A percentile compares a stretch with the other conserved stretches of the same genome.
Conservation (phyloP, 2,888 invertebrate genomes). For the Drosophila setosimentum region DNA sequence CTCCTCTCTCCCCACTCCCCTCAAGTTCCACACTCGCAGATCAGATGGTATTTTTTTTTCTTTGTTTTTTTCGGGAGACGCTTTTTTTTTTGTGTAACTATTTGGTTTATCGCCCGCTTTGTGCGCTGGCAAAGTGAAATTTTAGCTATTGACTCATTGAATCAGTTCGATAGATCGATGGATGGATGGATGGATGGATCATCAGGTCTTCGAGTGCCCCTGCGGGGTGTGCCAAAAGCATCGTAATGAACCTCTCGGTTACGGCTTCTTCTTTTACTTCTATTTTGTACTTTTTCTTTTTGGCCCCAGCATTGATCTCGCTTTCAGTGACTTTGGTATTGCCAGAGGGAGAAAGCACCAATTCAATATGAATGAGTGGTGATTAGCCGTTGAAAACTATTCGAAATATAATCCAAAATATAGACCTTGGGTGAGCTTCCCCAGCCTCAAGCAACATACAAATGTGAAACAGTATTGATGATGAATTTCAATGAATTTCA, state of each 20-base stretch:
- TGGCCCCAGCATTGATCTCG: conserved; percentile 5
- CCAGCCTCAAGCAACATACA: not conserved
- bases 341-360: conserved; percentile 5
- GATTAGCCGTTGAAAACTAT: conserved; percentile 6
- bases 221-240: conserved; percentile 2
- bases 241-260: not conserved
- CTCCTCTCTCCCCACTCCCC: not conserved
- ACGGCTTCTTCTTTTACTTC: conserved; percentile 1
- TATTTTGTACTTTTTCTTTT: not conserved
- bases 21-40: not conserved
- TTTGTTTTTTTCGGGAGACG: not conserved
- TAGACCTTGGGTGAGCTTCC: not conserved
- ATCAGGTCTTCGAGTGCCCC: conserved; percentile 16
- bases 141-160: conserved; percentile 66
- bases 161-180: conserved; percentile 15
- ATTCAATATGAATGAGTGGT: not conserved
- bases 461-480: not conserved
- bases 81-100: conserved; percentile 7
- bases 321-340: conserved; percentile 13
- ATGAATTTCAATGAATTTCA: not conserved
- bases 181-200: not conserved
- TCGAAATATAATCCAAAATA: not conserved
- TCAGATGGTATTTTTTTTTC: not conserved
- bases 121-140: conserved; percentile 68
- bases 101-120: conserved; percentile 23